phyloP scores from a whole-genome alignment of 2,113 vertebrate genomes.

The Epinephelus fuscoguttatus region DNA sequence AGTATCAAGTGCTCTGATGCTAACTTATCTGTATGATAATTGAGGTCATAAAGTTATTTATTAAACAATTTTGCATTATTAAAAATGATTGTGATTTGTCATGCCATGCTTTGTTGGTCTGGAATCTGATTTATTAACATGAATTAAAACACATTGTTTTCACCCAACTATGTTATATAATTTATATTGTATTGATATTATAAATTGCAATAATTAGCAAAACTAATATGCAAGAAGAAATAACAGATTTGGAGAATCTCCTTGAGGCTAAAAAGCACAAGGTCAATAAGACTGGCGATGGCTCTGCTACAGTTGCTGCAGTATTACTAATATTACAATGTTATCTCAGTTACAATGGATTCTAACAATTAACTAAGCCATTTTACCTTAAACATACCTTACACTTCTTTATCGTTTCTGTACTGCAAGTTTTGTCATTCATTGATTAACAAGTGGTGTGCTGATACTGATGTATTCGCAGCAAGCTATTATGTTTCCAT shows the following conservation, averaged over 20 bases:
- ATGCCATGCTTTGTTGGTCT: too few relatives aligned
- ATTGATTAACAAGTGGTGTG: too few relatives aligned
- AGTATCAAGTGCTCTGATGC: neutral
- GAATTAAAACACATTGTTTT: neutral
- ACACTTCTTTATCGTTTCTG: neutral
- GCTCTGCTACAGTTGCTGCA: neutral
- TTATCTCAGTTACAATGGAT: neutral
- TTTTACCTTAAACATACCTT: neutral
- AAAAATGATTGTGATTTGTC: neutral
- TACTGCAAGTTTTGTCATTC: neutral
- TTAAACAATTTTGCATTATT: neutral
- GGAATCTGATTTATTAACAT: too few relatives aligned
- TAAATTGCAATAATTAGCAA: too few relatives aligned
- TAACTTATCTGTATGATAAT: neutral
- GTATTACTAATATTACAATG: neutral
- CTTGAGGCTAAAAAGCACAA: neutral
- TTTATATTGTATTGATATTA: too few relatives aligned
- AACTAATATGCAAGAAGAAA: too few relatives aligned
- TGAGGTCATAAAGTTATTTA: neutral
- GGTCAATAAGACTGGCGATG: neutral
- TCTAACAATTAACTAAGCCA: neutral
- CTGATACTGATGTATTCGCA: too few relatives aligned
- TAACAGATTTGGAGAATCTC: neutral
- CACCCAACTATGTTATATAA: neutral
- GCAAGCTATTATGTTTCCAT: too few relatives aligned